A percentile compares a stretch with the other conserved stretches of the same genome.
phyloP scores from a whole-genome alignment of 2,888 invertebrate species.

The Drosophila multiciliata region DNA sequence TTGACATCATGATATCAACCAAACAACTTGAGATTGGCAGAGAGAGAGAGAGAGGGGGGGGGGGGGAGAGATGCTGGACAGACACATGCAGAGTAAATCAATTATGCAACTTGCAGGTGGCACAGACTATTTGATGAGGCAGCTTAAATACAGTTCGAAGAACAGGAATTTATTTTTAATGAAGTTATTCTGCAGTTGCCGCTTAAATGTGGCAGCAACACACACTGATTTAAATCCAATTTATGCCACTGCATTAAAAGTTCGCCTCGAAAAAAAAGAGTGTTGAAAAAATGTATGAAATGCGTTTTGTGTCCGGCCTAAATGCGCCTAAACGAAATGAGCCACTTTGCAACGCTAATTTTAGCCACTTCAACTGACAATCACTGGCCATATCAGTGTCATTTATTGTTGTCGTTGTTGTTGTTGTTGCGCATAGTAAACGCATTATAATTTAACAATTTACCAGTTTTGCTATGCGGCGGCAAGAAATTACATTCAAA shows the following conservation, averaged over 20 bases:
- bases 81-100: constrained; percentile 7
- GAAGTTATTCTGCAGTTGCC: neutral
- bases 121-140: constrained; percentile 17
- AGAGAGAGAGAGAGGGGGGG: neutral
- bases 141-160: neutral
- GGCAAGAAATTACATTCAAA: constrained; percentile 61
- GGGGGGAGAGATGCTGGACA: neutral
- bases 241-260: neutral
- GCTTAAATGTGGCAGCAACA: neutral
- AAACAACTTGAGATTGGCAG: constrained; percentile 33
- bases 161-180: constrained; percentile 9
- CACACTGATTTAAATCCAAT: neutral
- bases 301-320: constrained; percentile 25
- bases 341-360: constrained; percentile 5
- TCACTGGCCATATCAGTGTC: constrained; percentile 53
- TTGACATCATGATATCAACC: constrained; percentile 14
- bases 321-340: constrained; percentile 26
- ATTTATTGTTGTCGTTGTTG: constrained; percentile 24
- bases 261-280: neutral
- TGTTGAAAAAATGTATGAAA: constrained; percentile 21
- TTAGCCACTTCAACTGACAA: constrained; percentile 41
- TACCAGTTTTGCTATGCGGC: constrained; percentile 72
- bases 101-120: constrained; percentile 18
- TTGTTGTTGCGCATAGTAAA: constrained; percentile 65
- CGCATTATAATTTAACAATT: constrained; percentile 84